Evolutionary conservation across 1,140 invertebrate species (phyloP), one percentile per base, ranked within the genome.

Genomic region (Dreissena polymorpha): DNA sequence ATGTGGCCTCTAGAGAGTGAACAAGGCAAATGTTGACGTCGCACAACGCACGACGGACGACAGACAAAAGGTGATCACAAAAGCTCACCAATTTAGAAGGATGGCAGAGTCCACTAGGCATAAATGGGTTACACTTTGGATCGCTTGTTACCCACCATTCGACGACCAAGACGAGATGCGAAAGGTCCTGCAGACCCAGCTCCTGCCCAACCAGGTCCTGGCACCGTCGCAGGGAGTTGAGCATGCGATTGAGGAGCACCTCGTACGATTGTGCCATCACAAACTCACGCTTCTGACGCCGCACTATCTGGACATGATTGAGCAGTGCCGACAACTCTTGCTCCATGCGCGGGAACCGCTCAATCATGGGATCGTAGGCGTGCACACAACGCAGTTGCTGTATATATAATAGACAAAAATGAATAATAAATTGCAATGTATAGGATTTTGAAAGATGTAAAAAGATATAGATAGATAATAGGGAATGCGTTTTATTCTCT

Each of bases 231-330:
- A 91, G 78, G 3, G 87, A 86, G 64, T 91, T 91, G 6, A 91
- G 76, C 29, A 91, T 84, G 76, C 88, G 89, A 84, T 91, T 91
- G 0, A 91, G 82, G 10, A 90, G 53, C 55, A 60, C 57, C 75
- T 91, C 91, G 83, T 91, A 91, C n/a, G 89, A 85, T 53, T 88
- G 85, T 5, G 90, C 91, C 90, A 91, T 91, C 6, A 91, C 77
- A 55, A 89, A 86, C 13, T 84, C 78, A 25, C 87, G 78, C 51
- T 84, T 85, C 64, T 88, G 84, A 25, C 86, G 85, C 7, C 89
- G 83, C 0, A 87, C 80, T 3, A 91, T 85, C 53, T 79, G 65
- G 14, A 91, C 90, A 69, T 86, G 73, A 57, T 88, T 89, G 27
- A 90, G 72, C 10, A 90, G 84, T 0, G 73, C 64, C 39, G 89